Evolutionary conservation across 1,140 invertebrate genomes (phyloP).

Genomic region (Cyclina sinensis): DNA sequence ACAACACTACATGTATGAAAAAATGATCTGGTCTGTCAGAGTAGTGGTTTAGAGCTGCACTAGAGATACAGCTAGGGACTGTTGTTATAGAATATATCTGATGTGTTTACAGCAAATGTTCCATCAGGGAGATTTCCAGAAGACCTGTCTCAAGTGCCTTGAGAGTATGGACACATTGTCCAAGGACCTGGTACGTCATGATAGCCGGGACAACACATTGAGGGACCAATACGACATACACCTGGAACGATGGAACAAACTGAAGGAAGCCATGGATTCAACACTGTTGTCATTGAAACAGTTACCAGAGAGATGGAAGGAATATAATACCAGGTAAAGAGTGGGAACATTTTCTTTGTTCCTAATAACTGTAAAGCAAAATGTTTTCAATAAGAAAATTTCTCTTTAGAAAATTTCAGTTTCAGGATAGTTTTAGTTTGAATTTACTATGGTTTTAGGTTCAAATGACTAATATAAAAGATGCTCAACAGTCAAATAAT

Average conservation of each 20-base stretch:
- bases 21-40: too few species aligned
- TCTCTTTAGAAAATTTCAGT: too few species aligned
- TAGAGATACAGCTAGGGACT: background rate
- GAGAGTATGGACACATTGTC: slow-evolving; percentile 92
- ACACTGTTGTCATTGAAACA: slow-evolving; percentile 93
- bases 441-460: too few species aligned
- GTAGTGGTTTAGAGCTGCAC: too few species aligned
- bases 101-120: slow-evolving; percentile 89
- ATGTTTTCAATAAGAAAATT: too few species aligned
- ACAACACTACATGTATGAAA: too few species aligned
- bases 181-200: slow-evolving; percentile 88
- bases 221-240: slow-evolving; percentile 88
- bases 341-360: too few species aligned
- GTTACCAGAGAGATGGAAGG: slow-evolving; percentile 96
- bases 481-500: too few species aligned
- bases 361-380: too few species aligned
- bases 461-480: too few species aligned
- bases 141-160: slow-evolving; percentile 92
- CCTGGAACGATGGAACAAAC: slow-evolving; percentile 91
- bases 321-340: slow-evolving; percentile 92
- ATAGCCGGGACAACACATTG: slow-evolving; percentile 90
- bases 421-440: too few species aligned
- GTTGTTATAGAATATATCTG: slow-evolving; percentile 73
- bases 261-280: slow-evolving; percentile 91
- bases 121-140: slow-evolving; percentile 89